Conservation (phyloP, 2,113 vertebrate species). For the Mormyrus lacerda region DNA sequence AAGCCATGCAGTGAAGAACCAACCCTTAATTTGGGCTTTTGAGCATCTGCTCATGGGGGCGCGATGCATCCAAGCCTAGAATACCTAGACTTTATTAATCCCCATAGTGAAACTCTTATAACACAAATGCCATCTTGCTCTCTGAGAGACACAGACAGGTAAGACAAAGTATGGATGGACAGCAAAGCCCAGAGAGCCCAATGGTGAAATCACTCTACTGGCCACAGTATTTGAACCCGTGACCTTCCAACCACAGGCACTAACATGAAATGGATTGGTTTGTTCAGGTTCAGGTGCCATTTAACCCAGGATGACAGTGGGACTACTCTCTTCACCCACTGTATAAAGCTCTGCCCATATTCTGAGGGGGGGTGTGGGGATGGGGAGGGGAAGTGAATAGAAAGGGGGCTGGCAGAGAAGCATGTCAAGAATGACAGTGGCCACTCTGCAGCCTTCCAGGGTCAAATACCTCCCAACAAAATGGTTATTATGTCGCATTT, state of each 20-base stretch:
- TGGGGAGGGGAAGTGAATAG: slow-evolving; percentile 15
- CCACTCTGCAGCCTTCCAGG: slow-evolving; percentile 30
- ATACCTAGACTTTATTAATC: not conserved
- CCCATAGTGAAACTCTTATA: not conserved
- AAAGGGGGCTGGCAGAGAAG: slow-evolving; percentile 5
- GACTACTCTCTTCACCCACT: not conserved
- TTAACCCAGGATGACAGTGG: not conserved
- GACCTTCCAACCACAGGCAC: not conserved
- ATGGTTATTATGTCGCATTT: too few relatives aligned
- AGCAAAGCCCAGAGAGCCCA: not conserved
- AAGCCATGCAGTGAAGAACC: not conserved
- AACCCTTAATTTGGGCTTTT: not conserved
- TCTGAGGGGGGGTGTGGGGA: not conserved
- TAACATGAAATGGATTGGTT: not conserved
- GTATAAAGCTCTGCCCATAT: not conserved
- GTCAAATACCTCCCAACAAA: slow-evolving; percentile 48
- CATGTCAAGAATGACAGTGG: slow-evolving; percentile 43
- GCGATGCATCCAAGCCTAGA: not conserved
- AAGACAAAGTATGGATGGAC: not conserved
- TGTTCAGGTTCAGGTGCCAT: not conserved
- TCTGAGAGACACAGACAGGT: not conserved
- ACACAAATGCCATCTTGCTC: not conserved
- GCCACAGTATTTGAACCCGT: not conserved
- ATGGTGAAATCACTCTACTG: not conserved
- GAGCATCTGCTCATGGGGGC: not conserved